These are phyloP conservation scores for Paracentrotus lividus DNA, from an alignment of 53 echinoderm and acorn worm genomes.

Conservation along the genomic window DNA sequence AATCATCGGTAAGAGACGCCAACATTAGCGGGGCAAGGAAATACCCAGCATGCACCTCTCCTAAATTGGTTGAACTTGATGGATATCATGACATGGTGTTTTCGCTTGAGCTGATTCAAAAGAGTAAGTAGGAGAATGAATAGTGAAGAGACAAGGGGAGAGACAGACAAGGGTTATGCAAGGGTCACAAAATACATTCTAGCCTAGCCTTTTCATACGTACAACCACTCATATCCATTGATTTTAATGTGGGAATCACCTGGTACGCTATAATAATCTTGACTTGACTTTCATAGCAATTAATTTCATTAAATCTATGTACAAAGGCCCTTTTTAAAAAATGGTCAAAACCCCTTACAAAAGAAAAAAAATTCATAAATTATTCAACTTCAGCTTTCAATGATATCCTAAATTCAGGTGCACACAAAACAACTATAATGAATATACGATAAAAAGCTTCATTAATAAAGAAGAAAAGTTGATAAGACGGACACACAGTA, in stretches of 20 bases:
- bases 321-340: no score
- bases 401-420: no score
- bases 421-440: neutral
- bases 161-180: neutral
- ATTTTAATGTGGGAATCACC: no score
- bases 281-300: no score
- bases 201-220: no score
- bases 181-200: neutral
- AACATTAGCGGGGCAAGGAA: neutral
- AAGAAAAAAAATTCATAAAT: no score
- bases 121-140: neutral
- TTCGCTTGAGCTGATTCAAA: neutral
- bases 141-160: neutral
- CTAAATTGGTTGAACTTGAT: neutral
- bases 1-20: conserved; percentile 41
- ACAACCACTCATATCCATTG: no score
- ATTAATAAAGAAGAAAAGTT: neutral
- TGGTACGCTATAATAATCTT: no score
- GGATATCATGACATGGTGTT: conserved; percentile 14
- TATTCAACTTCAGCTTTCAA: no score
- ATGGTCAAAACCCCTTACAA: no score
- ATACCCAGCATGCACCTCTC: neutral
- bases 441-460: neutral
- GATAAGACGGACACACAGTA: neutral
- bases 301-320: no score